Base-by-base conservation (phyloP, 2,888 invertebrate genomes). In the Dichetophora obliterata region DNA sequence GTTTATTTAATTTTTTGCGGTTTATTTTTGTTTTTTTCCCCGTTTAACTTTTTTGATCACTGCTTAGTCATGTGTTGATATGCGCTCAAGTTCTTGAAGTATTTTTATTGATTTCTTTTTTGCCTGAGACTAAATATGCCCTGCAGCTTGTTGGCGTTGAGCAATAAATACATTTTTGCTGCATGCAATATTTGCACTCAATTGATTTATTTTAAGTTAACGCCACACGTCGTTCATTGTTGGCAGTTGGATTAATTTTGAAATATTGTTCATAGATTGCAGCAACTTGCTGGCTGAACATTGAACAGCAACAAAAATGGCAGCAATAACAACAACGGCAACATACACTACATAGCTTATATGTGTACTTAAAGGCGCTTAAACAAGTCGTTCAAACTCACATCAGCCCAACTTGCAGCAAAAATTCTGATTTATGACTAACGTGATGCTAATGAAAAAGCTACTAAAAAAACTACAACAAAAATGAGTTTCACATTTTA, bases 171-270 rank as follows among this genome's bases (percentile, higher is more conserved):
- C 72, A 68, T 75, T 57, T 59, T 43, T 73, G 78, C 78, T 52
- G 74, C 75, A 68, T 71, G 77, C 71, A 84, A 84, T 85, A 83
- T 81, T 82, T 83, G 82, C 83, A 81, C 80, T 82, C 83, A 85
- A 85, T 86, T 86, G 86, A 85, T 86, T 86, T 86, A 86, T 86
- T 81, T 84, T 83, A 71, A 78, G 78, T 78, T 78, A 76, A 76
- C 78, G 78, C 78, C 78, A 76, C 76, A 74, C 75, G 78, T 75
- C 78, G 78, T 73, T 75, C 73, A 61, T 76, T 75, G 83, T 79
- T 85, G 85, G 84, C 85, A 85, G 84, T 83, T 85, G 86, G 86
- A 85, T 85, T 85, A 85, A 85, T 85, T 85, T 85, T 85, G 85
- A 85, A 85, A 85, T 85, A 85, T 85, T 83, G 84, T 85, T 80